Base-by-base conservation (phyloP, 1,140 invertebrate genomes). In the Wasmannia auropunctata region DNA sequence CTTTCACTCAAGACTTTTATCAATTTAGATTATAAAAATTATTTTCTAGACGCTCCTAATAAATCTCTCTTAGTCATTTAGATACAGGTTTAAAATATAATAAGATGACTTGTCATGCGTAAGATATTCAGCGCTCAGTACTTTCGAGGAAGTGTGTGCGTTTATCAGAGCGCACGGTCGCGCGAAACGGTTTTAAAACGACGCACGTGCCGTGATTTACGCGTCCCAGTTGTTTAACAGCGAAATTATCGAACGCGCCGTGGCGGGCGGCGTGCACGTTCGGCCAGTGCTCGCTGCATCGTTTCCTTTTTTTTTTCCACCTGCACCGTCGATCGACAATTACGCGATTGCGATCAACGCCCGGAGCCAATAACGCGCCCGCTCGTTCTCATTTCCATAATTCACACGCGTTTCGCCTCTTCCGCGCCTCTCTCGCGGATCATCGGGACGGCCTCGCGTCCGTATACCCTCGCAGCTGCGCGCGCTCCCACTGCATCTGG, bases 311-410 rank as follows among this genome's bases (percentile, higher is more conserved):
- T 56, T 49, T 46, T 86, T 86, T 43, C n/a, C 67, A 43, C 46
- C 62, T 58, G 67, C 49, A 84, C 58, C 28, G 46, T 25, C 84
- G 75, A 90, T 90, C 89, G 89, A 91, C 87, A 87, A 91, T 91
- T 91, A 91, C 87, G 75, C 70, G 90, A 91, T 91, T 91, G 75
- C 89, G 87, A 91, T 91, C 89, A 65, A 72, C 76, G 80, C 77
- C 43, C 56, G 72, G 65, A 88, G 76, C 76, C 90, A 87, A 88
- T 91, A 88, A 90, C 86, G 81, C 75, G 67, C 67, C 3, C 86
- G 58, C 28, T 86, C 86, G 58, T 86, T 91, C 88, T 88, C 90
- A 91, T 91, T 90, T 91, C 90, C 88, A 89, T 89, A 90, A 90
- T 86, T 90, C 88, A 90, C 88, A 77, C 69, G 69, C 74, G 69